These are phyloP conservation scores for Drosophila pruinosa DNA, from an alignment of 1,140 invertebrate species.

Conservation along the genomic window DNA sequence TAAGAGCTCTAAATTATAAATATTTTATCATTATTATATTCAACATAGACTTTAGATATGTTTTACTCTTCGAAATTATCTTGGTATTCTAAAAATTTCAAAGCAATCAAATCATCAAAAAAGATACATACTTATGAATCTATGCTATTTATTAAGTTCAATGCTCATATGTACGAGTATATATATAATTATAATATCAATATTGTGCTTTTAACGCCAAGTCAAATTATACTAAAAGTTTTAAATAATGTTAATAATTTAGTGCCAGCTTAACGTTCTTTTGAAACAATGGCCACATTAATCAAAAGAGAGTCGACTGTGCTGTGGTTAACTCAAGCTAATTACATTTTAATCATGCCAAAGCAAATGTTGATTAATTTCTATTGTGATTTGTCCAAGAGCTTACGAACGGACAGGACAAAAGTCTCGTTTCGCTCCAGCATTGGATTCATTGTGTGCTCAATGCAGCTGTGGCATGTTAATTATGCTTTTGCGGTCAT, in stretches of 20 bases:
- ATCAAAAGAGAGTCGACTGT: slow-evolving; percentile 37
- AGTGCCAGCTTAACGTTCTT: background rate
- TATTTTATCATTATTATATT: too few species aligned
- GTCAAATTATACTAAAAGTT: background rate
- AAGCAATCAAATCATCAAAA: too few species aligned
- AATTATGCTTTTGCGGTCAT: slow-evolving; percentile 36
- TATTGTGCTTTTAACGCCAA: background rate
- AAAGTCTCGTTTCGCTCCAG: background rate
- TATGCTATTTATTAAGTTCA: too few species aligned
- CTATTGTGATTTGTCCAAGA: slow-evolving; percentile 5
- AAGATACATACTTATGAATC: too few species aligned
- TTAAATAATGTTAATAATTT: background rate
- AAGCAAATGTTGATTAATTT: slow-evolving; percentile 60
- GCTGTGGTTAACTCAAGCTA: slow-evolving; percentile 50
- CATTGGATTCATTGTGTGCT: background rate
- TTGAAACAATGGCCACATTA: slow-evolving; percentile 29
- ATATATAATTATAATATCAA: too few species aligned
- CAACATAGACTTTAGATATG: too few species aligned
- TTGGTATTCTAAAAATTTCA: too few species aligned
- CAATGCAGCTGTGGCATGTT: slow-evolving; percentile 15
- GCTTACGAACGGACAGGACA: background rate
- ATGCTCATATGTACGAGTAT: too few species aligned
- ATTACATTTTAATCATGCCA: slow-evolving; percentile 56
- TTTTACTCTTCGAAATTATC: too few species aligned
- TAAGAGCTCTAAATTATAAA: background rate